Conservation (phyloP, 2,113 vertebrate genomes). For the Scopus umbretta region DNA sequence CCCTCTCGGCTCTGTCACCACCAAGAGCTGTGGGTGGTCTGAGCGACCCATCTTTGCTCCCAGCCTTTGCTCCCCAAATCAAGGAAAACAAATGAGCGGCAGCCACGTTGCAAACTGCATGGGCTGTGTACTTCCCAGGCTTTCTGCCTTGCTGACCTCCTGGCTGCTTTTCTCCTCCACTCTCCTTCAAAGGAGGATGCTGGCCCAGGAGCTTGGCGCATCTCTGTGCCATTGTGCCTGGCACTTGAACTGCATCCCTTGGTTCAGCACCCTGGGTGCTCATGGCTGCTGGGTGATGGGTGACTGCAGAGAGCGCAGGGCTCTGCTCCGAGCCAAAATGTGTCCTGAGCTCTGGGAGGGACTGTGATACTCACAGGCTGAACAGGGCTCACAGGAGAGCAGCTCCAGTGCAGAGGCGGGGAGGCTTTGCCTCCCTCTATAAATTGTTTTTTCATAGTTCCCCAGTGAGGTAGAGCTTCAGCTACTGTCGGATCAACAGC, state of each 20-base stretch:
- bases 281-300: rapidly evolving
- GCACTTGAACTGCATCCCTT: not conserved
- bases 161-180: not conserved
- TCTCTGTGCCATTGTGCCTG: rapidly evolving
- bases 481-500: rapidly evolving
- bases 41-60: not conserved
- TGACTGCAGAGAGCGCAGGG: not conserved
- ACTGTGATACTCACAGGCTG: not conserved
- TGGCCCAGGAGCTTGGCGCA: rapidly evolving
- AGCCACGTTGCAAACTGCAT: rapidly evolving
- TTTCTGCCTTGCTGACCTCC: not conserved
- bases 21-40: slow-evolving; percentile 6
- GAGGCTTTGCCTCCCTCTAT: not conserved
- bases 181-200: not conserved
- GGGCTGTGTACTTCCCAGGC: not conserved
- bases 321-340: not conserved
- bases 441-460: not conserved
- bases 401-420: not conserved
- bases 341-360: not conserved
- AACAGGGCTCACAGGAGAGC: not conserved
- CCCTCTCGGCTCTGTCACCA: not conserved
- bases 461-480: not conserved
- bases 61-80: not conserved
- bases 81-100: not conserved
- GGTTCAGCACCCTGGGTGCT: rapidly evolving